Evolutionary conservation across 2,888 invertebrate species (phyloP).

Genomic region (Euproctis similis): DNA sequence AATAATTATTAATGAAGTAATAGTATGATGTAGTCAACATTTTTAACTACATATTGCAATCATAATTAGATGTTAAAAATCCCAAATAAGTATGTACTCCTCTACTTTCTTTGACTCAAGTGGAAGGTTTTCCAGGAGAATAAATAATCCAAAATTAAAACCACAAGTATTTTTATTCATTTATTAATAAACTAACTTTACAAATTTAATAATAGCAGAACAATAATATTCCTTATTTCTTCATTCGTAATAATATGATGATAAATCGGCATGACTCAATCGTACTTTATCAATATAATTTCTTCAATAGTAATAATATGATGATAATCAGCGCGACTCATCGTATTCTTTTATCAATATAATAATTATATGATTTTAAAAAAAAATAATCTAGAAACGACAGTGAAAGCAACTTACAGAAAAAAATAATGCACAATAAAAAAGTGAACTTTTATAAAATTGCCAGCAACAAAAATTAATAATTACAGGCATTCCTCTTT

Average conservation of each 20-base stretch:
- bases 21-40: no score
- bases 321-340: conserved; percentile 62
- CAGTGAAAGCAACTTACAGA: conserved; percentile 74
- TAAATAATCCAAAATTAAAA: conserved; percentile 34
- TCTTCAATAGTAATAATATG: conserved; percentile 73
- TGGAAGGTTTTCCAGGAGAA: no score
- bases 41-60: no score
- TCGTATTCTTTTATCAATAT: conserved; percentile 66
- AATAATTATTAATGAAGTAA: no score
- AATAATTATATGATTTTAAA: conserved; percentile 73
- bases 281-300: conserved; percentile 72
- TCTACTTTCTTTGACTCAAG: no score
- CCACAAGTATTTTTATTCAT: conserved; percentile 67
- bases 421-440: conserved; percentile 70
- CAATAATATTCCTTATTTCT: conserved; percentile 77
- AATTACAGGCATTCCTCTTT: conserved; percentile 41
- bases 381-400: conserved; percentile 74
- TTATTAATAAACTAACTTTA: conserved; percentile 77
- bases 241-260: conserved; percentile 72
- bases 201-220: conserved; percentile 77
- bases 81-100: no score
- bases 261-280: conserved; percentile 66
- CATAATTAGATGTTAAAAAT: no score
- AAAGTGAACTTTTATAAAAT: conserved; percentile 52
- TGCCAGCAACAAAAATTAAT: conserved; percentile 48